phyloP scores from a whole-genome alignment of 2,888 invertebrate genomes.

The Argyresthia goedartella region DNA sequence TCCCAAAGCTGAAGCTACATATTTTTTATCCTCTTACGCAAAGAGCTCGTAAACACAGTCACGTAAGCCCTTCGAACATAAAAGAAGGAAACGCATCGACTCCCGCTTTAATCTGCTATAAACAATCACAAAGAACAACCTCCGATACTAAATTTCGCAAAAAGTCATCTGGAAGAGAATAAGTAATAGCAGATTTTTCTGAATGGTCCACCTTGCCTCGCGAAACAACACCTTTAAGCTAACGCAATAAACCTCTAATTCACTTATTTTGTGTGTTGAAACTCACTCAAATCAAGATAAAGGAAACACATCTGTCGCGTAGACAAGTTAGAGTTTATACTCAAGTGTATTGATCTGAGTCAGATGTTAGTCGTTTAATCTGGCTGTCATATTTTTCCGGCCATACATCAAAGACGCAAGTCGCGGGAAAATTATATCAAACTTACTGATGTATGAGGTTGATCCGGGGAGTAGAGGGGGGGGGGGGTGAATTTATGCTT shows the following conservation, averaged over 20 bases:
- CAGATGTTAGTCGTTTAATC: constrained; percentile 34
- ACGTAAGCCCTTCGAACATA: too few relatives aligned
- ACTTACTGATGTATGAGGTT: constrained; percentile 39
- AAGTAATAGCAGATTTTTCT: constrained; percentile 41
- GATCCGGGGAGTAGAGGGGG: background rate
- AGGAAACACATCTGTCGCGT: background rate
- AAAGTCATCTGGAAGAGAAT: constrained; percentile 35
- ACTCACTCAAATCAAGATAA: background rate
- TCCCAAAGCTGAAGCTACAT: too few relatives aligned
- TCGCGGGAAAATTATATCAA: constrained; percentile 54
- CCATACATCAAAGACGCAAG: constrained; percentile 45
- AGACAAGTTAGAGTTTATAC: background rate
- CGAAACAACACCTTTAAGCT: constrained; percentile 1
- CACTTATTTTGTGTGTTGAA: background rate
- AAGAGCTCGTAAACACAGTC: too few relatives aligned
- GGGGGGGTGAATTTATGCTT: too few relatives aligned
- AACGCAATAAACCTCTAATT: background rate
- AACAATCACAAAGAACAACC: constrained; percentile 46
- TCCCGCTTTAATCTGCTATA: constrained; percentile 42
- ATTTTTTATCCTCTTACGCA: too few relatives aligned
- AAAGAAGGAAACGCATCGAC: too few relatives aligned
- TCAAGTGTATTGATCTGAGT: background rate
- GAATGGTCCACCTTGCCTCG: constrained; percentile 17
- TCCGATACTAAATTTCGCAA: constrained; percentile 43
- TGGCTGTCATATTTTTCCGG: constrained; percentile 53